phyloP scores from a whole-genome alignment of 2,888 invertebrate species.

The Petrolisthes manimaculis region DNA sequence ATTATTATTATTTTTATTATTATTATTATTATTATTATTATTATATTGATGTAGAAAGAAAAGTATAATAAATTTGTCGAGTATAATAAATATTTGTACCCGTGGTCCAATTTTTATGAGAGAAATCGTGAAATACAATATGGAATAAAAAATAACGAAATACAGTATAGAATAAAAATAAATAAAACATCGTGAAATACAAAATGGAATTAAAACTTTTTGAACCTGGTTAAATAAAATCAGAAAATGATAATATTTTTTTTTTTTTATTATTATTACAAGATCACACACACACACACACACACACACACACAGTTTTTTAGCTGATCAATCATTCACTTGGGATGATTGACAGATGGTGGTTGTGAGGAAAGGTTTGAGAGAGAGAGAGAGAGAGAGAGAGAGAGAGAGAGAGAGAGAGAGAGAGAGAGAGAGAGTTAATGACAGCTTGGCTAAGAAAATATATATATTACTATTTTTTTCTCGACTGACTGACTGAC shows the following conservation, averaged over 20 bases:
- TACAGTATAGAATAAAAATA: background rate
- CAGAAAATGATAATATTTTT: background rate
- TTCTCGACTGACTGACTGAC: too few species aligned
- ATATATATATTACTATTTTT: background rate
- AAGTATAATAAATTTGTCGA: background rate
- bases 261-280: background rate
- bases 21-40: background rate
- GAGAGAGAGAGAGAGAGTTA: background rate
- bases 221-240: background rate
- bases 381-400: constrained; percentile 10
- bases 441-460: background rate
- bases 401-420: background rate
- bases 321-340: background rate
- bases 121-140: too few species aligned
- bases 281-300: background rate
- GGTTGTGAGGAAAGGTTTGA: background rate
- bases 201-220: too few species aligned
- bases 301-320: background rate
- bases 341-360: background rate
- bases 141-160: too few species aligned
- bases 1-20: background rate
- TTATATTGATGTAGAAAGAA: background rate
- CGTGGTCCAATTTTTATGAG: too few species aligned
- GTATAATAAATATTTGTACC: too few species aligned
- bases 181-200: background rate